phyloP scores from a whole-genome alignment of 2,797 vertebrate genomes.

The Poeciliopsis paucimaculata region DNA sequence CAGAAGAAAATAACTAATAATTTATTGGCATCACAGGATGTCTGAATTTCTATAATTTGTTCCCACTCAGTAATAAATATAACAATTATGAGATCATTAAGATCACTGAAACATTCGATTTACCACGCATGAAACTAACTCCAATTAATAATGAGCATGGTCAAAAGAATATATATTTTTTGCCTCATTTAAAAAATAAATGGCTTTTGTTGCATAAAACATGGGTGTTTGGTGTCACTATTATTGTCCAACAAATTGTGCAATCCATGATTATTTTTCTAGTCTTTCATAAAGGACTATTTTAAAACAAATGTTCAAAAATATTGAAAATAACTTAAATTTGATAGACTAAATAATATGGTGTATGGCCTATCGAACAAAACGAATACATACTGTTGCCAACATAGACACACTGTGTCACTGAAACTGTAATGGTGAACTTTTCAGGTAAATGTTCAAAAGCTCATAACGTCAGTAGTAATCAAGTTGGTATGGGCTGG shows the following conservation, averaged over 20 bases:
- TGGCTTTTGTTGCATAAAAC: neutral
- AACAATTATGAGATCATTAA: neutral
- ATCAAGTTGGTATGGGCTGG: neutral
- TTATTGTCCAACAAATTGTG: too few species aligned
- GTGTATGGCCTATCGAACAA: neutral
- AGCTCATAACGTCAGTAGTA: neutral
- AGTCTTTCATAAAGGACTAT: neutral
- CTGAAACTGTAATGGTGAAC: neutral
- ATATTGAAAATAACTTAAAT: neutral
- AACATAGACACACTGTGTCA: neutral
- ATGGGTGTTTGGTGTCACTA: neutral
- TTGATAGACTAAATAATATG: neutral
- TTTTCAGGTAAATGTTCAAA: neutral
- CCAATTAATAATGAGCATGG: neutral
- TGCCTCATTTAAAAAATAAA: neutral
- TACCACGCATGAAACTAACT: neutral
- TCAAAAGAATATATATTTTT: neutral
- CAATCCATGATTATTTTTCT: neutral
- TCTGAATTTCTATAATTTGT: neutral
- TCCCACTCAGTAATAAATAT: neutral
- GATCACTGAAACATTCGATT: neutral
- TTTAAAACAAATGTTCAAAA: neutral
- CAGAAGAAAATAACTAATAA: neutral
- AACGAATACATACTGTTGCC: neutral
- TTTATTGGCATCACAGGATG: neutral